Percentiles rank a stretch among this genome's conserved stretches.
Evolutionary conservation across 2,888 invertebrate species (phyloP).

Genomic region (Catotricha subobsoleta): DNA sequence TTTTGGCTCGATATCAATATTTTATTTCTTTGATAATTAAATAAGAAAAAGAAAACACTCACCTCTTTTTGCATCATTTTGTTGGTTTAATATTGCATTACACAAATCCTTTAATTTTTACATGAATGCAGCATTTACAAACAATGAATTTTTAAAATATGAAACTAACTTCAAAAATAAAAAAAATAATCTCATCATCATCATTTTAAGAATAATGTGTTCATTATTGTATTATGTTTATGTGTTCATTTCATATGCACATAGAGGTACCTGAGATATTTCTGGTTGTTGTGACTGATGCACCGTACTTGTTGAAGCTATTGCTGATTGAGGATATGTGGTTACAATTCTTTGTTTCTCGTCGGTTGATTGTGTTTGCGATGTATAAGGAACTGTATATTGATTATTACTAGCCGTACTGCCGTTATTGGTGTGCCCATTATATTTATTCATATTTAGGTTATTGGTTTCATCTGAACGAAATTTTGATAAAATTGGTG

Average conservation of each 20-base stretch:
- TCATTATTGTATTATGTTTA: background rate
- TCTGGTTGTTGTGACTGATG: conserved; percentile 20
- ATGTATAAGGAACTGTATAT: conserved; percentile 10
- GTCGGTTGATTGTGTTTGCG: conserved; percentile 6
- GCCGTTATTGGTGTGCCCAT: conserved; percentile 21
- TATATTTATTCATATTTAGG: conserved; percentile 36
- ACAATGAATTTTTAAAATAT: background rate
- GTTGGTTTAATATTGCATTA: conserved; percentile 27
- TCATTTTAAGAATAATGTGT: too few relatives aligned
- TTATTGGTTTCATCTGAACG: conserved; percentile 35
- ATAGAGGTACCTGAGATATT: conserved; percentile 25
- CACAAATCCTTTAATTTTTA: conserved; percentile 27
- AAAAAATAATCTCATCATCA: too few relatives aligned
- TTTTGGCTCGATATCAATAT: background rate
- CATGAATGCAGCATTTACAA: background rate
- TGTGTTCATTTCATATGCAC: too few relatives aligned
- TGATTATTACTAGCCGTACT: background rate
- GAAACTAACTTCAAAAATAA: too few relatives aligned
- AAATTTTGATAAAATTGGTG: conserved; percentile 42
- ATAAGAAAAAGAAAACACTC: conserved; percentile 1
- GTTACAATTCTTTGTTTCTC: background rate
- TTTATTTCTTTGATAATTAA: background rate
- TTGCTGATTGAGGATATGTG: conserved; percentile 5
- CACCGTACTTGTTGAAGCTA: conserved; percentile 7
- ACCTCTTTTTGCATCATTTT: conserved; percentile 25